phyloP scores from a whole-genome alignment of 2,888 invertebrate species.

The Eledone cirrhosa region DNA sequence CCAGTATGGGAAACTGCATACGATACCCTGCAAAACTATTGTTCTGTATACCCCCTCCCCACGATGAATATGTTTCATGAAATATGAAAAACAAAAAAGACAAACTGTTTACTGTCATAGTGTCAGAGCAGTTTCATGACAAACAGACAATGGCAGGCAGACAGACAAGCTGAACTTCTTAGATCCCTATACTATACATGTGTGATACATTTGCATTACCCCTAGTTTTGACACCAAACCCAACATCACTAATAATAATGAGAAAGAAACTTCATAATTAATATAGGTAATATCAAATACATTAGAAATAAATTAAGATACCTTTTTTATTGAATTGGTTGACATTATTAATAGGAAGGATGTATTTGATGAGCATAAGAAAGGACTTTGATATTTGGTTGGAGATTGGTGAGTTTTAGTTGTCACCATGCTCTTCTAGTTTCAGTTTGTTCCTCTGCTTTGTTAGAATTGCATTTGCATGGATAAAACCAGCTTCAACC shows the following conservation, averaged over 20 bases:
- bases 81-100: background rate
- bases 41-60: background rate
- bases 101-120: slow-evolving; percentile 1
- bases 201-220: no score
- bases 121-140: no score
- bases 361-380: no score
- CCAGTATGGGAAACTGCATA: background rate
- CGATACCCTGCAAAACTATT: background rate
- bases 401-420: background rate
- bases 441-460: background rate
- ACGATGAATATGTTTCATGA: background rate
- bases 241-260: no score
- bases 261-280: no score
- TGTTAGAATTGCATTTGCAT: background rate
- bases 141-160: no score
- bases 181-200: no score
- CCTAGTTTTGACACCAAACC: no score
- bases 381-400: no score
- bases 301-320: background rate
- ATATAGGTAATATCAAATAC: no score
- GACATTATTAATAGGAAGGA: background rate
- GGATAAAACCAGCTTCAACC: no score
- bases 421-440: background rate
- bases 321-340: background rate
- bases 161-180: no score